phyloP scores from a whole-genome alignment of 2,888 invertebrate genomes.

The Hydroisotoma schaefferi region DNA sequence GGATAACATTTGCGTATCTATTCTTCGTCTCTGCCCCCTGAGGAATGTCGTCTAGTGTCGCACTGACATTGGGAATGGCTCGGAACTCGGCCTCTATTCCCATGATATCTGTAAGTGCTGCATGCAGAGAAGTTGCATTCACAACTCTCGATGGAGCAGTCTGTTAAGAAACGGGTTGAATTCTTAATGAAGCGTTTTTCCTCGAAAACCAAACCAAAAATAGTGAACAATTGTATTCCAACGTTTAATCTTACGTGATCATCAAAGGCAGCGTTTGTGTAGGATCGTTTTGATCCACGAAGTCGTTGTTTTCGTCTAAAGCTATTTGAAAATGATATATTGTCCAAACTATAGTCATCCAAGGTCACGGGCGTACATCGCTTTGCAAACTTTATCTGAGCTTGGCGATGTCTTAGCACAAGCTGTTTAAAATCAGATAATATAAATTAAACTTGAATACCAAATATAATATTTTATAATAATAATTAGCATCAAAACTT shows the following conservation, averaged over 20 bases:
- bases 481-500: constrained; percentile 52
- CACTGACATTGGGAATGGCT: constrained; percentile 73
- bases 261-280: constrained; percentile 86
- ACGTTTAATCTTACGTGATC: constrained; percentile 65
- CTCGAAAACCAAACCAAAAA: neutral
- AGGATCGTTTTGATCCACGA: constrained; percentile 77
- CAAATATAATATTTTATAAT: neutral
- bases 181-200: neutral
- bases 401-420: constrained; percentile 75
- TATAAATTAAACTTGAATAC: neutral
- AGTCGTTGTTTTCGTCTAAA: constrained; percentile 64
- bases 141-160: constrained; percentile 69
- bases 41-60: constrained; percentile 74
- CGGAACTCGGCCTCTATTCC: constrained; percentile 77
- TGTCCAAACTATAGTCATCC: constrained; percentile 85
- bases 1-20: constrained; percentile 91
- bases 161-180: constrained; percentile 51
- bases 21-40: constrained; percentile 86
- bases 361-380: constrained; percentile 82
- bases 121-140: constrained; percentile 72
- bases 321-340: constrained; percentile 72
- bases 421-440: constrained; percentile 56
- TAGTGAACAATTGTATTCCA: neutral
- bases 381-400: constrained; percentile 76
- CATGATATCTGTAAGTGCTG: constrained; percentile 56